Conservation (phyloP, 2,113 vertebrate species). For the Empidonax alnorum region DNA sequence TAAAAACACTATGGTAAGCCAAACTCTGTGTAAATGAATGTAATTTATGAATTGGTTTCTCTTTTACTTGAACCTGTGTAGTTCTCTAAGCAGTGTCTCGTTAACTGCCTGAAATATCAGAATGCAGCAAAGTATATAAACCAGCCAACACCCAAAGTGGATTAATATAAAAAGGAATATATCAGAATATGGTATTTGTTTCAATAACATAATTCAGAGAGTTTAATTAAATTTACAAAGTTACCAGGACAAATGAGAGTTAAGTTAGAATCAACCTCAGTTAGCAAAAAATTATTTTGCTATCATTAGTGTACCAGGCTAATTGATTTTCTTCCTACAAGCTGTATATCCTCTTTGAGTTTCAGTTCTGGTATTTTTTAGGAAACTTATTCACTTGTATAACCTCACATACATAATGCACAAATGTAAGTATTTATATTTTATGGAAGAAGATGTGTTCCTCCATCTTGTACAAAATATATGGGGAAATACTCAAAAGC, state of each 20-base stretch:
- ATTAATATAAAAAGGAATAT: neutral
- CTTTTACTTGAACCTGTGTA: neutral
- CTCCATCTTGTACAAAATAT: conserved; percentile 42
- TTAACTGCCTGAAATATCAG: neutral
- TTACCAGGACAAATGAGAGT: neutral
- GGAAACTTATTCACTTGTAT: conserved; percentile 1
- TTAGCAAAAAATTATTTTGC: neutral
- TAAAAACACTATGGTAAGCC: neutral
- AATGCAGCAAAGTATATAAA: neutral
- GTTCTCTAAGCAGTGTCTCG: neutral
- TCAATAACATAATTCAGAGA: neutral
- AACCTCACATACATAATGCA: conserved; percentile 29
- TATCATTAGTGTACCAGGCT: neutral
- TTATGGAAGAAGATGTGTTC: conserved; percentile 3
- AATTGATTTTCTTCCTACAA: conserved; percentile 8
- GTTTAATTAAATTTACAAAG: neutral
- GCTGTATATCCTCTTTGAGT: neutral
- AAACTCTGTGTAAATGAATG: neutral
- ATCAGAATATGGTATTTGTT: neutral
- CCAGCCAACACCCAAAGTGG: neutral
- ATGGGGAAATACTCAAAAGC: conserved; percentile 56
- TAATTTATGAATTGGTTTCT: neutral
- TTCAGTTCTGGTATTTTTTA: neutral
- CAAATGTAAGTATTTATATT: conserved; percentile 32
- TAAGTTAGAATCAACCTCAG: neutral